Percentiles rank a stretch among this genome's conserved stretches.
Conservation (phyloP, 1,140 invertebrate species). For the Pseudachorutes palmiensis region DNA sequence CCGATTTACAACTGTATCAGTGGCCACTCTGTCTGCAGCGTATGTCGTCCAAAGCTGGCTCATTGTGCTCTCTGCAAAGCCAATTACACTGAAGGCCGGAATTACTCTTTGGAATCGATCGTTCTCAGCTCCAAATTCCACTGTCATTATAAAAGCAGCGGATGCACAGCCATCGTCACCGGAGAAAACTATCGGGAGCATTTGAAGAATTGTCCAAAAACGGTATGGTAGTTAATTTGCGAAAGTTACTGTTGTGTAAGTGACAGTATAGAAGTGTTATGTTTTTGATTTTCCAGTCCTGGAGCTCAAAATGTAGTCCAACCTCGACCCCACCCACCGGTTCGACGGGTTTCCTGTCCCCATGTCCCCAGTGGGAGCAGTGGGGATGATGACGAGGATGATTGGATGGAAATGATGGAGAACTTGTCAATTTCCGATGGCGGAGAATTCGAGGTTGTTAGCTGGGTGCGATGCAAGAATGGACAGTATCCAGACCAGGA, state of each 20-base stretch:
- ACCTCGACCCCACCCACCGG: too few relatives aligned
- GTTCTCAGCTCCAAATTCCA: constrained; percentile 17
- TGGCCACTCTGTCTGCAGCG: constrained; percentile 19
- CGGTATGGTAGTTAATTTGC: constrained; percentile 9
- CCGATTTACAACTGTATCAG: constrained; percentile 18
- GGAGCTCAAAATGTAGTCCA: too few relatives aligned
- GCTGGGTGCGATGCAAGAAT: background rate
- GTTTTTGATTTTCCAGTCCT: background rate
- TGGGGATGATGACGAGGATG: background rate
- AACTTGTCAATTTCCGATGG: background rate
- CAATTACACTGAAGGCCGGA: constrained; percentile 9
- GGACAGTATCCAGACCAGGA: constrained; percentile 5
- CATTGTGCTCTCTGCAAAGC: constrained; percentile 9
- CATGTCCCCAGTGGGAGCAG: background rate
- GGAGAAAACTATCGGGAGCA: constrained; percentile 14
- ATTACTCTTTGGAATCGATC: constrained; percentile 22
- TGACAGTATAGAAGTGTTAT: background rate
- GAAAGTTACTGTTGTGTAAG: background rate
- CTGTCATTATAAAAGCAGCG: constrained; percentile 7
- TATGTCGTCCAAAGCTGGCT: constrained; percentile 7
- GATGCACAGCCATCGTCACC: constrained; percentile 5
- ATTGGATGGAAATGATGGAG: background rate
- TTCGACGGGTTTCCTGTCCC: too few relatives aligned
- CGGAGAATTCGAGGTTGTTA: background rate
- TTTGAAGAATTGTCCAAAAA: background rate